These are phyloP conservation scores for Electrophaes corylata DNA, from an alignment of 2,888 invertebrate species.

Conservation along the genomic window DNA sequence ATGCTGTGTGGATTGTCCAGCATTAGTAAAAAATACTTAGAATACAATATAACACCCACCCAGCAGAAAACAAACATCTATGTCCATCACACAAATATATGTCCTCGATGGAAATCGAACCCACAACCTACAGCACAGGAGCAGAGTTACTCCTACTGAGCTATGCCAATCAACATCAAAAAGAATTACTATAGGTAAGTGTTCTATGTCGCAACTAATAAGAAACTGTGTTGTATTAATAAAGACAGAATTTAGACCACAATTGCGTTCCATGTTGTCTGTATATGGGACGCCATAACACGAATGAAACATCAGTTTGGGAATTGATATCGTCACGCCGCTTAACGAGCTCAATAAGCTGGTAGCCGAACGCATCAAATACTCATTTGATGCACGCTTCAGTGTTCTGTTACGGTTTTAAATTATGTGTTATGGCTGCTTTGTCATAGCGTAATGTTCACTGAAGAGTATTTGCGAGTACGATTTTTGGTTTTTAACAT, in stretches of 20 bases:
- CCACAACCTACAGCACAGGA: too few relatives aligned
- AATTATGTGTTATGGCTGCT: constrained; percentile 24
- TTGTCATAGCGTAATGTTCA: constrained; percentile 3
- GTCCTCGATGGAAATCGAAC: too few relatives aligned
- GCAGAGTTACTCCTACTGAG: too few relatives aligned
- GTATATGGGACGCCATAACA: constrained; percentile 63
- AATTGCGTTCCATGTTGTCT: constrained; percentile 46
- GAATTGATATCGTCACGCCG: constrained; percentile 70
- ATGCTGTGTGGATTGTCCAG: too few relatives aligned
- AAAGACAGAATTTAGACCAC: neutral
- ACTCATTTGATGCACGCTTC: constrained; percentile 46
- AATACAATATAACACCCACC: too few relatives aligned
- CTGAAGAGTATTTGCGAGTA: constrained; percentile 7
- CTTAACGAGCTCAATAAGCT: constrained; percentile 80
- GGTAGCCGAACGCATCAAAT: constrained; percentile 69
- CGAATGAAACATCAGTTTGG: constrained; percentile 75
- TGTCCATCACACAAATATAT: too few relatives aligned
- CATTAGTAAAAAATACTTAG: too few relatives aligned
- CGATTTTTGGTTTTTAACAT: too few relatives aligned
- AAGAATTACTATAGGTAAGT: too few relatives aligned
- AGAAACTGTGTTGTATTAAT: neutral
- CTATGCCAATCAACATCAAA: too few relatives aligned
- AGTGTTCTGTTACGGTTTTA: constrained; percentile 20
- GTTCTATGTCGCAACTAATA: neutral
- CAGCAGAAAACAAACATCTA: too few relatives aligned